Percentiles rank a stretch among this genome's conserved stretches.
These are phyloP conservation scores for Drosophila subquinaria DNA, from an alignment of 2,888 invertebrate species.

Conservation along the genomic window DNA sequence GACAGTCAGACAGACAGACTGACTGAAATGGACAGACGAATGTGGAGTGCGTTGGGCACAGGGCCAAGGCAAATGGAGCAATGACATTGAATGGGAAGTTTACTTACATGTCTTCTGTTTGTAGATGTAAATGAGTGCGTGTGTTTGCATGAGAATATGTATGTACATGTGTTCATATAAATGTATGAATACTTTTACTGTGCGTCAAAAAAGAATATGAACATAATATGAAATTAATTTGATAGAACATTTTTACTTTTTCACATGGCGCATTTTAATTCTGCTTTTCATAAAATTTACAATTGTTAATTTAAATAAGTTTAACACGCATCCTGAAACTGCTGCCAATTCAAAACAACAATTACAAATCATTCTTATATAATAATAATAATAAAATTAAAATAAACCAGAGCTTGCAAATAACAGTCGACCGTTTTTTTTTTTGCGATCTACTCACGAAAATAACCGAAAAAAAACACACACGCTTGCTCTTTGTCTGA, in stretches of 20 bases:
- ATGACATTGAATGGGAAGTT: slow-evolving; percentile 53
- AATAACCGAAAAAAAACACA: too few species aligned
- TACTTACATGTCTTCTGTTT: slow-evolving; percentile 26
- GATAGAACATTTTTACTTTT: too few species aligned
- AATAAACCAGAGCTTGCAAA: too few species aligned
- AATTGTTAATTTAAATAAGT: too few species aligned
- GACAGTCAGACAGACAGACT: slow-evolving; percentile 1
- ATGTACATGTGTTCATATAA: neutral
- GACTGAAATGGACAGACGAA: neutral
- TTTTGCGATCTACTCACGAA: too few species aligned
- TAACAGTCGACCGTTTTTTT: too few species aligned
- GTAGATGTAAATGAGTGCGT: slow-evolving; percentile 12
- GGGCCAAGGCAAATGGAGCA: slow-evolving; percentile 77
- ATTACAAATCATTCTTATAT: slow-evolving; percentile 17
- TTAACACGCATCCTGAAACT: neutral
- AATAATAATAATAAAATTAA: slow-evolving; percentile 13
- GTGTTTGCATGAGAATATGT: neutral
- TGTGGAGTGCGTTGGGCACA: slow-evolving; percentile 60
- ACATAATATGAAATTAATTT: too few species aligned
- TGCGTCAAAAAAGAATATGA: neutral
- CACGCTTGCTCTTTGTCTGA: too few species aligned
- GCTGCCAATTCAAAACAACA: slow-evolving; percentile 6
- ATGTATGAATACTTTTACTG: neutral
- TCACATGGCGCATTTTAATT: too few species aligned
- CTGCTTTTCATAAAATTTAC: too few species aligned